phyloP scores from a whole-genome alignment of 37 sponge, comb jelly and placozoan species.

The Beroe forskalii region DNA sequence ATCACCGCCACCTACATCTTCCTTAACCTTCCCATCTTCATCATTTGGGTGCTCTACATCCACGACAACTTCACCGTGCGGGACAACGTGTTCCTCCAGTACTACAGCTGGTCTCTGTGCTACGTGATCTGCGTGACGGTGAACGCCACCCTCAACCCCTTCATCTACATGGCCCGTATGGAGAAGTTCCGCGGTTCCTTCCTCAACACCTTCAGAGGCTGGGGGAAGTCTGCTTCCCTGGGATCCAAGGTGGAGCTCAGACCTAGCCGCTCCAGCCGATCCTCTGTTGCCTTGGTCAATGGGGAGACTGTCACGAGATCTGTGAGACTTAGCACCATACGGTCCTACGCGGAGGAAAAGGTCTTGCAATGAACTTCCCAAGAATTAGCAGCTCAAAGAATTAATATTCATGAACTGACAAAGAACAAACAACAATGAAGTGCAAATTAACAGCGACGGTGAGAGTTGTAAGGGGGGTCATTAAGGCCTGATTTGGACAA shows the following conservation, averaged over 20 bases:
- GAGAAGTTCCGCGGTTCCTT: slow-evolving; percentile 4
- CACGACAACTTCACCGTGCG: slow-evolving; percentile 34
- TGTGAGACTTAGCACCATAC: too few relatives aligned
- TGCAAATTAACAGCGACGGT: too few relatives aligned
- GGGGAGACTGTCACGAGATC: neutral
- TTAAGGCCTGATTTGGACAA: too few relatives aligned
- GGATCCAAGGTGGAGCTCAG: neutral
- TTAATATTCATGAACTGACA: too few relatives aligned
- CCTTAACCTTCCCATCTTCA: slow-evolving; percentile 60
- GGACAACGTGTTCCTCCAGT: slow-evolving; percentile 18
- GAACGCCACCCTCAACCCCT: slow-evolving; percentile 62
- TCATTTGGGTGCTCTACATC: slow-evolving; percentile 59
- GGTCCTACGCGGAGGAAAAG: too few relatives aligned
- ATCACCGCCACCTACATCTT: slow-evolving; percentile 48
- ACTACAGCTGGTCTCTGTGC: slow-evolving; percentile 48
- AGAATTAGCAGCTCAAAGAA: too few relatives aligned
- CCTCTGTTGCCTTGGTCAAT: neutral
- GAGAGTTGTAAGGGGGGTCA: too few relatives aligned
- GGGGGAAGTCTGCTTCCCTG: neutral
- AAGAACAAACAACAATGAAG: too few relatives aligned
- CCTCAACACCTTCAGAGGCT: neutral
- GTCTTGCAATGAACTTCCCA: too few relatives aligned
- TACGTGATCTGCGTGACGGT: slow-evolving; percentile 44
- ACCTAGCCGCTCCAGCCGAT: neutral
- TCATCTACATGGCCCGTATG: slow-evolving; percentile 53